phyloP scores from a whole-genome alignment of 2,113 vertebrate genomes.

The Brachyistius frenatus region DNA sequence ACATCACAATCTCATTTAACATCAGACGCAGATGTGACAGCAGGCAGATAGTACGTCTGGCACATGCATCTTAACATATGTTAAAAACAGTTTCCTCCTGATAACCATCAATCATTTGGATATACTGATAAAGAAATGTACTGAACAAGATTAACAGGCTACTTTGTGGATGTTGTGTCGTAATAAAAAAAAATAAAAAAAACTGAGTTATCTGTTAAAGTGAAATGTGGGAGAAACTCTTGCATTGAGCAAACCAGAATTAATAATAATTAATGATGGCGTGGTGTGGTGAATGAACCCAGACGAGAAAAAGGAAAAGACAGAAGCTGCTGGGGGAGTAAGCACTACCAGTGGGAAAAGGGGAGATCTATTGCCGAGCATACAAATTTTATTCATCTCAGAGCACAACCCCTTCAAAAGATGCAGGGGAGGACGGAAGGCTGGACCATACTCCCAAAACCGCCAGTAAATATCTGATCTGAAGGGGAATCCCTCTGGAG shows the following conservation, averaged over 20 bases:
- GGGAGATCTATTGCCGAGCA: constrained; percentile 26
- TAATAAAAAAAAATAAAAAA: constrained; percentile 17
- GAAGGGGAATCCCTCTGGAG: constrained; percentile 31
- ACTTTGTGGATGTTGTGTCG: constrained; percentile 4
- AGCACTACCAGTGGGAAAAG: constrained; percentile 14
- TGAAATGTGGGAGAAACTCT: constrained; percentile 24
- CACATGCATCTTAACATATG: constrained; percentile 1
- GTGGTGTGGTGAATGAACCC: constrained; percentile 35
- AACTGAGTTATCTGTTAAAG: constrained; percentile 20
- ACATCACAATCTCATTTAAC: constrained; percentile 25
- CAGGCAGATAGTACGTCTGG: constrained; percentile 4
- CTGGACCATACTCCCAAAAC: constrained; percentile 20
- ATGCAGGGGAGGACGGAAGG: neutral
- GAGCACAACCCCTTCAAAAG: constrained; percentile 19
- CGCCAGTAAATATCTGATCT: constrained; percentile 30
- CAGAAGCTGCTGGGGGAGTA: constrained; percentile 16
- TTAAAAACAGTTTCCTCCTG: neutral
- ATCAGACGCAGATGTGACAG: constrained; percentile 27
- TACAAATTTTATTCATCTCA: constrained; percentile 33
- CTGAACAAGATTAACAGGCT: neutral
- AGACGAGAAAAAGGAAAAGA: constrained; percentile 30
- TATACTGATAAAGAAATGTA: constrained; percentile 2
- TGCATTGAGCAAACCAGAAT: constrained; percentile 17
- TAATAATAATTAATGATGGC: constrained; percentile 55
- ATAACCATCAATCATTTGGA: neutral